phyloP scores from a whole-genome alignment of 2,113 vertebrate species.

The Lasiurus borealis region DNA sequence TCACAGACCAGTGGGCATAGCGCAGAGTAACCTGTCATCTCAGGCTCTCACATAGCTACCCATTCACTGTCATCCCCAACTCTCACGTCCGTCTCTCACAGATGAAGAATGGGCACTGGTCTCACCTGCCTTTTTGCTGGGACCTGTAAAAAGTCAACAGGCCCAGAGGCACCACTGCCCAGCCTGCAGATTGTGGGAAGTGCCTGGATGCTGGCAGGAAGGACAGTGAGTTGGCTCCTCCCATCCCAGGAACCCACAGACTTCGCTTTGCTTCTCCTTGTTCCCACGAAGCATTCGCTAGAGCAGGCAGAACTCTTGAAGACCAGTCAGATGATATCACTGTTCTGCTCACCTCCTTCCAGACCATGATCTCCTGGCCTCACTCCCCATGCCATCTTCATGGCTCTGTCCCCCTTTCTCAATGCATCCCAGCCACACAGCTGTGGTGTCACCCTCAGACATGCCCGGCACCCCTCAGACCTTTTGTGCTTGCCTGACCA shows the following conservation, averaged over 20 bases:
- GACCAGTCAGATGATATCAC: neutral
- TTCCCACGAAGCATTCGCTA: neutral
- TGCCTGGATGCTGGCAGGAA: slow-evolving; percentile 82
- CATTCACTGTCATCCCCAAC: neutral
- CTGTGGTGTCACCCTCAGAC: neutral
- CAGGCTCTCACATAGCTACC: neutral
- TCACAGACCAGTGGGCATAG: neutral
- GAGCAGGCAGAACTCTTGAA: neutral
- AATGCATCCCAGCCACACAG: neutral
- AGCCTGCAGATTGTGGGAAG: slow-evolving; percentile 85
- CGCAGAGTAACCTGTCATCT: neutral
- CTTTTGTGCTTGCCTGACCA: neutral
- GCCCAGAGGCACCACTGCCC: slow-evolving; percentile 86
- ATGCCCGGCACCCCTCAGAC: neutral
- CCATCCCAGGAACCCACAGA: neutral
- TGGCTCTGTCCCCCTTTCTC: neutral
- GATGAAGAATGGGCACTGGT: slow-evolving; percentile 79
- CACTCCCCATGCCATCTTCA: neutral
- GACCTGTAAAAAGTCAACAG: slow-evolving; percentile 82
- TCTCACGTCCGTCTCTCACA: slow-evolving; percentile 30
- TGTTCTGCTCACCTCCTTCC: neutral
- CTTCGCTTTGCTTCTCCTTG: neutral
- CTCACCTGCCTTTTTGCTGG: slow-evolving; percentile 81
- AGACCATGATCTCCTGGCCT: neutral
- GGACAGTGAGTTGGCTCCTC: slow-evolving; percentile 84